Evolutionary conservation across 1,140 invertebrate genomes (phyloP).

Genomic region (Eurytemora carolleeae): DNA sequence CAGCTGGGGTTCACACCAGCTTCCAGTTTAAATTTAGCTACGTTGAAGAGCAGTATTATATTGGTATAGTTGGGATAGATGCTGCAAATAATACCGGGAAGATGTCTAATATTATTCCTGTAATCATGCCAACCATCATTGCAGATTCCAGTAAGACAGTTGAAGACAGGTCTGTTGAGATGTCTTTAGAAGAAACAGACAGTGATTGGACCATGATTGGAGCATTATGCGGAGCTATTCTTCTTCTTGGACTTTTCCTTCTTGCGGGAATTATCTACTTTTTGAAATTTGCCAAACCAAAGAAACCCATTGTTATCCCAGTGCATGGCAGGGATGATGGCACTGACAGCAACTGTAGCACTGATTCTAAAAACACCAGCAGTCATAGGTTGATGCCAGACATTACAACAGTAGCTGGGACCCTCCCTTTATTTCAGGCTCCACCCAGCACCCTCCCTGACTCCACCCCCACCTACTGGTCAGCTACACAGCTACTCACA

Average conservation of each 20-base stretch:
- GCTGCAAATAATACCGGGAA: slow-evolving; percentile 4
- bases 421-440: too few species aligned
- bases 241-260: background rate
- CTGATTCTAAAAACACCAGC: too few species aligned
- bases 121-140: too few species aligned
- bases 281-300: too few species aligned
- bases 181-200: background rate
- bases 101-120: slow-evolving; percentile 7
- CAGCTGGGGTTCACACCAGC: background rate
- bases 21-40: slow-evolving; percentile 1
- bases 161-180: background rate
- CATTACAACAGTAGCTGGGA: too few species aligned
- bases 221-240: background rate
- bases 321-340: too few species aligned
- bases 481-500: slow-evolving; percentile 7
- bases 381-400: too few species aligned
- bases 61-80: slow-evolving; percentile 6
- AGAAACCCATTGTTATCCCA: too few species aligned
- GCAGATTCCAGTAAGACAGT: too few species aligned
- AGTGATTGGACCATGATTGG: slow-evolving; percentile 7
- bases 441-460: background rate
- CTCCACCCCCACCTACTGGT: slow-evolving; percentile 11
- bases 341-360: too few species aligned
- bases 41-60: background rate
- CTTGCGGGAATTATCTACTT: background rate